These are phyloP conservation scores for Trissolcus brochymenae DNA, from an alignment of 2,888 invertebrate genomes.

Conservation along the genomic window DNA sequence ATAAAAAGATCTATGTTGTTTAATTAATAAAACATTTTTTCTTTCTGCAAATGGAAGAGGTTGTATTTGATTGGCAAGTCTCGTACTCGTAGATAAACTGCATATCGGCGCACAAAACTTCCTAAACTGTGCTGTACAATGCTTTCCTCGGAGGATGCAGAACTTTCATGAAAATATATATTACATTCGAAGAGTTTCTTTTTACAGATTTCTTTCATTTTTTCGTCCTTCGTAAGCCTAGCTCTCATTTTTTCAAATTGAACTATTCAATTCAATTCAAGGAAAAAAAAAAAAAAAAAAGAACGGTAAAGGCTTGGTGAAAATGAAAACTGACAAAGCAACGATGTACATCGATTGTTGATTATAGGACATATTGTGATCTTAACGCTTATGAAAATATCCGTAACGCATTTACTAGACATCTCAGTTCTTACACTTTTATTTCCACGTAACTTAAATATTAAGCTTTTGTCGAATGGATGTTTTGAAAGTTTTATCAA, in stretches of 20 bases:
- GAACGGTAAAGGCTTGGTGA: too few species aligned
- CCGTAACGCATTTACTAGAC: neutral
- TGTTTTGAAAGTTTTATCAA: conserved; percentile 33
- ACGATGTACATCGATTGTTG: too few species aligned
- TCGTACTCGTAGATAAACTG: neutral
- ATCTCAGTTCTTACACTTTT: neutral
- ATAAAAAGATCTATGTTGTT: neutral
- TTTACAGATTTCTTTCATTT: too few species aligned
- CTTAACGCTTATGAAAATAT: neutral
- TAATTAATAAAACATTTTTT: neutral
- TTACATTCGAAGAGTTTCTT: neutral
- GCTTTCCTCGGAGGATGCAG: neutral
- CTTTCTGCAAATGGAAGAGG: neutral
- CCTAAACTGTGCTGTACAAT: neutral
- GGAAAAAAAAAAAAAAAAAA: too few species aligned
- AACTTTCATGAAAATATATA: neutral
- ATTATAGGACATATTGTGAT: too few species aligned
- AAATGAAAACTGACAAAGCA: too few species aligned
- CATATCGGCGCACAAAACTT: neutral
- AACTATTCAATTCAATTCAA: too few species aligned
- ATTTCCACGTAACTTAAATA: neutral
- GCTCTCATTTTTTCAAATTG: too few species aligned
- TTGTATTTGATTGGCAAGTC: conserved; percentile 2
- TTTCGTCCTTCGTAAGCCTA: too few species aligned
- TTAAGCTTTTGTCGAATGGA: neutral